phyloP scores from a whole-genome alignment of 2,797 vertebrate genomes.

The Eremophila alpestris region DNA sequence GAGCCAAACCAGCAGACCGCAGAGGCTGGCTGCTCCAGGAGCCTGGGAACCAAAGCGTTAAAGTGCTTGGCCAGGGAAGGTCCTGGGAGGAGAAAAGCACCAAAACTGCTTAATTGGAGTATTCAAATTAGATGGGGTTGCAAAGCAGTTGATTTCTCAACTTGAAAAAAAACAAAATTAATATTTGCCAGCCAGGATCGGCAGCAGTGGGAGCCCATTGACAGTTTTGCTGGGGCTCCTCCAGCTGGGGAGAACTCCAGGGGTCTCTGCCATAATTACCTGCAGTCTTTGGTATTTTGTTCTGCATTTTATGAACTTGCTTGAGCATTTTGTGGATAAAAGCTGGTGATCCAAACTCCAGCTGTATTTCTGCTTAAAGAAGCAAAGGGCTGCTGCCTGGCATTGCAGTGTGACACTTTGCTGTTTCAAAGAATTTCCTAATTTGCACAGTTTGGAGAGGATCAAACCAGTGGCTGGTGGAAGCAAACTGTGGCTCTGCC shows the following conservation, averaged over 20 bases:
- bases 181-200: neutral
- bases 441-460: neutral
- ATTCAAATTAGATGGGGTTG: neutral
- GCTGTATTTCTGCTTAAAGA: neutral
- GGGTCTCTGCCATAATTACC: neutral
- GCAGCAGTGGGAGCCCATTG: neutral
- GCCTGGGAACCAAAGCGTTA: neutral
- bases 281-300: neutral
- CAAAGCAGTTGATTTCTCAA: slow-evolving; percentile 5
- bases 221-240: neutral
- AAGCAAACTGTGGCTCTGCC: neutral
- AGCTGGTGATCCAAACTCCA: neutral
- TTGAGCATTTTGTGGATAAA: neutral
- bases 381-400: neutral
- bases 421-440: neutral
- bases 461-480: neutral
- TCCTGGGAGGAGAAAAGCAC: neutral
- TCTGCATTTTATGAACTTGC: neutral
- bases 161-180: neutral
- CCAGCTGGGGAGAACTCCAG: neutral
- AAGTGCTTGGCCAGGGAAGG: neutral
- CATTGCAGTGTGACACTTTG: fast-evolving
- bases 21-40: neutral
- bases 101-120: neutral
- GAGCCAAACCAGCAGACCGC: neutral